Conservation (phyloP, 2,888 invertebrate species). For the Luperina nickerlii region DNA sequence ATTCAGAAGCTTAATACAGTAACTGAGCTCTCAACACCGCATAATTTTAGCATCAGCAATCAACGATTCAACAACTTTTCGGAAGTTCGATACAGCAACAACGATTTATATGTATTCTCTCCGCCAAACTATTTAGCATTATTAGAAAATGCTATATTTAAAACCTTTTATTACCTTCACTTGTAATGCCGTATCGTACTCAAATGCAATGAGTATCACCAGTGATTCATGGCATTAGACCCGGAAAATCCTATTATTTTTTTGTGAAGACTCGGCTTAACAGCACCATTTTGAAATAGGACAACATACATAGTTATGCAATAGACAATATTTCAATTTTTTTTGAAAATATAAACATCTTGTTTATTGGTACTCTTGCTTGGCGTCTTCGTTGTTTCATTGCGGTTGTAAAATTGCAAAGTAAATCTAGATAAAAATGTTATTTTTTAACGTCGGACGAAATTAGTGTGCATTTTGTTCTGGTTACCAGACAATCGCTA, state of each 20-base stretch:
- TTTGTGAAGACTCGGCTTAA: background rate
- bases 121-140: background rate
- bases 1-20: background rate
- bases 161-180: too few species aligned
- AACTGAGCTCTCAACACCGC: too few species aligned
- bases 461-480: slow-evolving; percentile 74
- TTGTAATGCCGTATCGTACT: background rate
- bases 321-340: slow-evolving; percentile 37
- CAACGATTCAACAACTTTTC: background rate
- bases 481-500: slow-evolving; percentile 76
- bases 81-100: background rate
- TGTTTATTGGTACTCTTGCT: slow-evolving; percentile 78
- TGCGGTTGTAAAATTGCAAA: slow-evolving; percentile 73
- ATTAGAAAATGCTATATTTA: background rate
- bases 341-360: slow-evolving; percentile 53
- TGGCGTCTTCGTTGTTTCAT: slow-evolving; percentile 84
- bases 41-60: background rate
- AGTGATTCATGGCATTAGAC: background rate
- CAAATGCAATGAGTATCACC: background rate
- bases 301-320: background rate
- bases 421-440: slow-evolving; percentile 76
- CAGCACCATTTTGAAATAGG: background rate
- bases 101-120: background rate
- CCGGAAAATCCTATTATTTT: too few species aligned
- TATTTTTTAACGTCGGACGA: slow-evolving; percentile 75